Conservation (phyloP, 2,888 invertebrate species). For the Sphecodes monilicornis region DNA sequence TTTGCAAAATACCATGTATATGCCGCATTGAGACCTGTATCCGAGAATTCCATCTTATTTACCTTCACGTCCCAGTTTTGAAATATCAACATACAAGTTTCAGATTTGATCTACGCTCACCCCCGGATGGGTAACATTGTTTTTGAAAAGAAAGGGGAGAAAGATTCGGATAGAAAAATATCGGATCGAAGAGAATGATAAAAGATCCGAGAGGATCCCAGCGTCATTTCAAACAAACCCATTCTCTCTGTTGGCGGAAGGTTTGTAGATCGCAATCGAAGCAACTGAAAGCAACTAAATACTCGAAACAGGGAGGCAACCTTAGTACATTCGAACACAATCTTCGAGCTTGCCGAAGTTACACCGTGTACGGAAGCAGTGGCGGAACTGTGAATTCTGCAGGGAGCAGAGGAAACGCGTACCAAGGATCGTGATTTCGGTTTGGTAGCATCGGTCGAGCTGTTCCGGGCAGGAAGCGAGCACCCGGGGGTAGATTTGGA, state of each 20-base stretch:
- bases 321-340: constrained; percentile 18
- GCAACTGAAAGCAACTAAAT: not conserved
- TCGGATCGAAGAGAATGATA: no score
- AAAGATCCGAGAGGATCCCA: not conserved
- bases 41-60: no score
- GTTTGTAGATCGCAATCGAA: not conserved
- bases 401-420: constrained; percentile 64
- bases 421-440: constrained; percentile 69
- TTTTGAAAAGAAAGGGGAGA: no score
- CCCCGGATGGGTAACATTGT: no score
- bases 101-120: no score
- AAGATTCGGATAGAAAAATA: no score
- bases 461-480: constrained; percentile 73
- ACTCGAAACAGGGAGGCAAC: not conserved
- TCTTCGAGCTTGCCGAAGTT: constrained; percentile 26
- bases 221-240: not conserved
- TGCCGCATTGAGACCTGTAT: no score
- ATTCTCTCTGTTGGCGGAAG: not conserved
- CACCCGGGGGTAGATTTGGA: constrained; percentile 33
- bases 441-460: constrained; percentile 64
- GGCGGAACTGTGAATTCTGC: constrained; percentile 42
- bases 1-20: no score
- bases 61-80: no score
- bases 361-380: constrained; percentile 20
- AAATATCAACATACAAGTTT: no score